Evolutionary conservation across 2,113 vertebrate genomes (phyloP).

Genomic region (Lontra canadensis): DNA sequence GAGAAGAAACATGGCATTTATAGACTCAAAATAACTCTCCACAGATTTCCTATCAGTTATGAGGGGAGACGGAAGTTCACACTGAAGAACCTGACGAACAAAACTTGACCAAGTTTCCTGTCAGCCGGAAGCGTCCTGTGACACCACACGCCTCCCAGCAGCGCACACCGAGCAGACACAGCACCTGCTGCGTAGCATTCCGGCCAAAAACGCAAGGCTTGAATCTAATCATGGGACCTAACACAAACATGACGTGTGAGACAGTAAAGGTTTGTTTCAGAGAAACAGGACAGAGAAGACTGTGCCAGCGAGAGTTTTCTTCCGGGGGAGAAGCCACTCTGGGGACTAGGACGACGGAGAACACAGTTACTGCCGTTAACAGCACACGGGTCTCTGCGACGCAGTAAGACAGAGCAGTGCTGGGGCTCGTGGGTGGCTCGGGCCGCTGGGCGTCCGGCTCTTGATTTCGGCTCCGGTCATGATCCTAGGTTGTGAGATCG

Average conservation of each 20-base stretch:
- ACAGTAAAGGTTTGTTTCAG: not conserved
- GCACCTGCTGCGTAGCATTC: accelerated
- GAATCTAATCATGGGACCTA: not conserved
- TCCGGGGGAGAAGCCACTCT: not conserved
- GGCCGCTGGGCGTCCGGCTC: too few species aligned
- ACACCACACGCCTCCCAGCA: accelerated
- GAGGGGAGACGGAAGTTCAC: accelerated
- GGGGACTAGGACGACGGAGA: accelerated
- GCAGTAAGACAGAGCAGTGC: not conserved
- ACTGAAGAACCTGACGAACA: accelerated
- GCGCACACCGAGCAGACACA: not conserved
- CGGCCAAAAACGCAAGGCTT: not conserved
- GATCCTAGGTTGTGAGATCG: not conserved
- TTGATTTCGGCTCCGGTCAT: not conserved
- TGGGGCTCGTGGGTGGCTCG: not conserved
- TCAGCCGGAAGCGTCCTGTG: not conserved
- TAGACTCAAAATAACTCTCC: not conserved
- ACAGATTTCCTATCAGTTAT: not conserved
- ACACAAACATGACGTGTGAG: not conserved
- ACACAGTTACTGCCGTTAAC: too few species aligned
- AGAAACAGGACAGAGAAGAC: not conserved
- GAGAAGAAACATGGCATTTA: not conserved
- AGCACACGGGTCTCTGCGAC: not conserved
- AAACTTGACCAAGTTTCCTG: not conserved
- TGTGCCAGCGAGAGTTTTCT: not conserved